Evolutionary conservation across 2,113 vertebrate species (phyloP).

Genomic region (Geothlypis trichas): DNA sequence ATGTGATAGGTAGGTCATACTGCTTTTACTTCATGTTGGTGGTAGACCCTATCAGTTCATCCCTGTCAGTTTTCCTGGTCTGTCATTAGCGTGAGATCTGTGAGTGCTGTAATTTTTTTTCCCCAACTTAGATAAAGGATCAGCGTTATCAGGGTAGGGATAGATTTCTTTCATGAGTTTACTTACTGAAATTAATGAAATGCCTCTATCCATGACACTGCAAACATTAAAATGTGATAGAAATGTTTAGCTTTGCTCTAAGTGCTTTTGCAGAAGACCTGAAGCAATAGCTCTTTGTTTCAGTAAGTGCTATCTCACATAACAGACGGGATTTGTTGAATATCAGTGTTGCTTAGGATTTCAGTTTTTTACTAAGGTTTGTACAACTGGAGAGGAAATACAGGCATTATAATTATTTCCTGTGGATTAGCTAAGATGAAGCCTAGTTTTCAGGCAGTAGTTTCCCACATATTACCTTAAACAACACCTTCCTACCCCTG

Average conservation of each 20-base stretch:
- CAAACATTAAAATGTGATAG: neutral
- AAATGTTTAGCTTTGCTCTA: neutral
- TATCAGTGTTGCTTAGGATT: neutral
- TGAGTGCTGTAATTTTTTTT: neutral
- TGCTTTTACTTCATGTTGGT: neutral
- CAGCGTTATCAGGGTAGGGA: neutral
- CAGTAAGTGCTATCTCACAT: neutral
- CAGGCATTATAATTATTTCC: neutral
- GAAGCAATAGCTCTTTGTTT: neutral
- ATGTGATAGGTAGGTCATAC: neutral
- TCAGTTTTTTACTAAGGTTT: neutral
- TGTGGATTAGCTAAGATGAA: neutral
- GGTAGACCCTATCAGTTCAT: neutral
- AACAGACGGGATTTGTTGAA: neutral
- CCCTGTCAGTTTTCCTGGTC: neutral
- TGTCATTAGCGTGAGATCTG: neutral
- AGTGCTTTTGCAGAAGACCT: neutral
- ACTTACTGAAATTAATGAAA: neutral
- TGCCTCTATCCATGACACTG: neutral
- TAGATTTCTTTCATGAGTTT: neutral
- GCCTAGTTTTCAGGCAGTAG: neutral
- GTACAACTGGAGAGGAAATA: neutral
- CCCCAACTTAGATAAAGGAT: neutral
- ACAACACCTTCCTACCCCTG: neutral
- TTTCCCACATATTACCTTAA: neutral